Evolutionary conservation across 2,113 vertebrate species (phyloP), one percentile per base, ranked within the genome.

Genomic region (Cynopterus brachyotis): DNA sequence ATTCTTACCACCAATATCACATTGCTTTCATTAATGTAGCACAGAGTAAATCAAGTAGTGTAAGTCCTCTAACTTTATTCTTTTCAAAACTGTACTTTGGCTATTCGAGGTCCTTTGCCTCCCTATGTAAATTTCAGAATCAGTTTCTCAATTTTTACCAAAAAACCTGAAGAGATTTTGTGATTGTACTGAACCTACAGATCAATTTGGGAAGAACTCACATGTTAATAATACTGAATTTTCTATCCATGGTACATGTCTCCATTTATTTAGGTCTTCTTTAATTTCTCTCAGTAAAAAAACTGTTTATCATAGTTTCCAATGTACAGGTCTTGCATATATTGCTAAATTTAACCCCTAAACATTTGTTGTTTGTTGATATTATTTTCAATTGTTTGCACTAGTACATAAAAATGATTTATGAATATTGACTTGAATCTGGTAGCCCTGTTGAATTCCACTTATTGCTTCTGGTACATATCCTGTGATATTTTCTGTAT

Each of bases 101-200:
- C 37, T 80, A 75, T 78, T 94, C 30, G 16, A 73, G 64, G 35
- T 85, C 59, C 15, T 89, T 80, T 91, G 78, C 15, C 83, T 69
- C 32, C 17, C 40, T 50, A 69, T 50, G 28, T 89, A 81, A 83
- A 91, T 75, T 57, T 89, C 88, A 90, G 55, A 95, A 90, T 66
- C 42, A 66, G 59, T 67, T 93, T 72, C 89, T 86, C 53, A 76
- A 37, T 64, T 96, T 95, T 91, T 91, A 50, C 17, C 32, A 82
- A 83, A 89, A 66, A 94, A 8, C 10, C 55, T 66, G 13, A 40
- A 55, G 53, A 92, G 24, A 93, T 62, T 95, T 75, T 86, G 13
- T 72, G 35, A 85, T 19, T 86, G 19, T 32, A 26, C n/a, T 67
- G 47, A 95, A 79, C 19, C 5, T 92, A 78, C 3, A 82, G 32